Base-by-base conservation (phyloP, 2,888 invertebrate genomes). In the Phyllotreta striolata region DNA sequence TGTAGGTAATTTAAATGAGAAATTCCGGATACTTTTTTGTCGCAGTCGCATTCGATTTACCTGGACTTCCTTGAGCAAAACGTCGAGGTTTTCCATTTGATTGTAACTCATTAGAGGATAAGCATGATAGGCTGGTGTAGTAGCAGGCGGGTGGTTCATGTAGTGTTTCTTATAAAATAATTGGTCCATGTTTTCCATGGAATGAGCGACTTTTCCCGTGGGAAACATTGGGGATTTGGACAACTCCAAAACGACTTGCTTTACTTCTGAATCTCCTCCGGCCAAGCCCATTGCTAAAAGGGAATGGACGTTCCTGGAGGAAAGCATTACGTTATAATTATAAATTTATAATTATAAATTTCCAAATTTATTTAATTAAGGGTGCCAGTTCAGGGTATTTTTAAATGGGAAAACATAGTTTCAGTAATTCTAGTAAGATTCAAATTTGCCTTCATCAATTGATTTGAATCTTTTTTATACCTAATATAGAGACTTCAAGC, bases 231-330 rank as follows among this genome's bases (percentile, higher is more conserved):
- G 63, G 8, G 71, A 66, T 12, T 68, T 70, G 73, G 81, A 54
- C 78, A 83, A 66, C 78, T 82, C 66, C 80, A 80, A 64, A 69
- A 81, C 64, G 77, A 78, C 52, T 78, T 78, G 73, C 79, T 84
- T 76, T 74, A 82, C 76, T 78, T 85, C 63, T 49, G 76, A 75
- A 2, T 81, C 77, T 7, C 85, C 83, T 0, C 79, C 80, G 67
- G 81, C 84, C 8, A 87, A 75, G 1, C 83, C 84, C 54, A 83
- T 76, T 1, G 86, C 85, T 62, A 86, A 77, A 13, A 84, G 76
- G 77, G 82, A 81, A 68, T 85, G 84, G 10, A 85, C 80, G 68
- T 82, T 82, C 67, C 79, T 79, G 60, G 59, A 71, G 70, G 13
- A 10, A 43, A 13, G 5, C 38, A 35, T 34, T 40, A 3, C 9